phyloP scores from a whole-genome alignment of 2,888 invertebrate genomes.

The Eutolmus rufibarbis region DNA sequence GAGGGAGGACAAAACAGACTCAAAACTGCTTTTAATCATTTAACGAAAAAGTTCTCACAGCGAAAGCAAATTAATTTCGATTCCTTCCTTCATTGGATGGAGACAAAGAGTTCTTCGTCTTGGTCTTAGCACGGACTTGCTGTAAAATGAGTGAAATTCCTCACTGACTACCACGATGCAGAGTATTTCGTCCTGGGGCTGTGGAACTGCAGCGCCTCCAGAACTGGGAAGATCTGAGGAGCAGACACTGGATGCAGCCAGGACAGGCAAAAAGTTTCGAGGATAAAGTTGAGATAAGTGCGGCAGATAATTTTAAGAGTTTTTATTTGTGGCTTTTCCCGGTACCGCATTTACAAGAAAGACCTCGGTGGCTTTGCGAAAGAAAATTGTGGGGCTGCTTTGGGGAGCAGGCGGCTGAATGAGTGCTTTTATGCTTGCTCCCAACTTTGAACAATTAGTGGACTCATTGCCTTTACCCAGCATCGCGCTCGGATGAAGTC shows the following conservation, averaged over 20 bases:
- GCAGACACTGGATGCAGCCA: background rate
- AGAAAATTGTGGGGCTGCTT: background rate
- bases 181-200: background rate
- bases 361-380: background rate
- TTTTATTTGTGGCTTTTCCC: background rate
- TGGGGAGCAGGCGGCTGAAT: background rate
- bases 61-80: conserved; percentile 16
- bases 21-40: conserved; percentile 29
- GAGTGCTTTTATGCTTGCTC: conserved; percentile 8
- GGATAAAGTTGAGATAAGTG: conserved; percentile 29
- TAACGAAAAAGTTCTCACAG: conserved; percentile 7
- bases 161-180: background rate
- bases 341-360: background rate
- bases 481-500: conserved; percentile 5
- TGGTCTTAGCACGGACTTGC: background rate
- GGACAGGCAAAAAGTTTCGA: background rate
- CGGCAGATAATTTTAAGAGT: conserved; percentile 18
- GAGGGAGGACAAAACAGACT: conserved; percentile 10
- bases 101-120: background rate
- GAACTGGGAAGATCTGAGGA: background rate
- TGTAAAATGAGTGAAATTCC: background rate
- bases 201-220: background rate
- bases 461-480: conserved; percentile 8
- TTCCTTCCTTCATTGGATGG: background rate
- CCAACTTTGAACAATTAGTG: conserved; percentile 27